phyloP scores from a whole-genome alignment of 2,113 vertebrate genomes.

The Oreochromis tanganicae region DNA sequence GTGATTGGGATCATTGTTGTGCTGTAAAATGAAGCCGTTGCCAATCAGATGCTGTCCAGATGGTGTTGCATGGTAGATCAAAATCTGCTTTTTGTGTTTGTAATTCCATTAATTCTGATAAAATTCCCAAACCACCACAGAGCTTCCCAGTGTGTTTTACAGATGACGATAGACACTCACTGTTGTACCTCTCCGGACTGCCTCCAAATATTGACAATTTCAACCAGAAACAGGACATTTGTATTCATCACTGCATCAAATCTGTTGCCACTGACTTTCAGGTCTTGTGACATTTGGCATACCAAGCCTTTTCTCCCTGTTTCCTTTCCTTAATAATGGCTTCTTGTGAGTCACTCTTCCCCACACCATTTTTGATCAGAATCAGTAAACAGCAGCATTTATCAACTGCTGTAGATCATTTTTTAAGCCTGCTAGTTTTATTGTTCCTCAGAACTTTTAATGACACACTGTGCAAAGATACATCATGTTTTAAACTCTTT shows the following conservation, averaged over 20 bases:
- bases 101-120: not conserved
- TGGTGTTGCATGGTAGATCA: not conserved
- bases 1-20: not conserved
- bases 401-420: not conserved
- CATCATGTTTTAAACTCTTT: not conserved
- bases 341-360: not conserved
- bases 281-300: not conserved
- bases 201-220: not conserved
- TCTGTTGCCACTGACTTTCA: not conserved
- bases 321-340: not conserved
- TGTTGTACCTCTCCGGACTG: not conserved
- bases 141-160: not conserved
- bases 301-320: not conserved
- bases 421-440: not conserved
- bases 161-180: not conserved
- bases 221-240: not conserved
- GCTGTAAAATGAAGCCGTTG: not conserved
- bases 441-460: not conserved
- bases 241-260: not conserved
- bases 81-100: not conserved
- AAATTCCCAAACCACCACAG: not conserved
- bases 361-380: not conserved
- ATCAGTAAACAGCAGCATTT: not conserved
- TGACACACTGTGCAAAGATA: fast-evolving
- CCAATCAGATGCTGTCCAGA: not conserved